Percentiles rank a stretch among this genome's conserved stretches.
Evolutionary conservation across 2,113 vertebrate genomes (phyloP).

Genomic region (Hystrix brachyura): DNA sequence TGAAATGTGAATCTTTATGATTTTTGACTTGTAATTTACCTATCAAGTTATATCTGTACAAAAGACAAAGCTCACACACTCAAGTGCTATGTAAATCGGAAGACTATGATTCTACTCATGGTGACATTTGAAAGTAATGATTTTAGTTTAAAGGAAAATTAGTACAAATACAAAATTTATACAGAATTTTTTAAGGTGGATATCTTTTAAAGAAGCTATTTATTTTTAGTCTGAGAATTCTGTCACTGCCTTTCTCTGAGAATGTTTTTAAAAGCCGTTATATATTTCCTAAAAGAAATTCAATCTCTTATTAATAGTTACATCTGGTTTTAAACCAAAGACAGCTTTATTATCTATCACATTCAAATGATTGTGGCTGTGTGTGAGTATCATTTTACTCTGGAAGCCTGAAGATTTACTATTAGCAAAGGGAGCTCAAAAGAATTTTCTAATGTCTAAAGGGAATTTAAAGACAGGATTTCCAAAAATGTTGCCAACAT

Average conservation of each 20-base stretch:
- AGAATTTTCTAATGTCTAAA: constrained; percentile 40
- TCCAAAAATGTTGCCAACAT: background rate
- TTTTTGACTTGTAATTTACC: constrained; percentile 42
- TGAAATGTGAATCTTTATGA: constrained; percentile 6
- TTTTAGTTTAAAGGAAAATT: constrained; percentile 54
- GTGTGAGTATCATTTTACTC: constrained; percentile 15
- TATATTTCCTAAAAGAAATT: constrained; percentile 13
- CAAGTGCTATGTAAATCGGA: background rate
- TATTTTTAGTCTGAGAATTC: background rate
- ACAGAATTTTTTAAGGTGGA: background rate
- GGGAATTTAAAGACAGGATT: background rate
- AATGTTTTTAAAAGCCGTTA: constrained; percentile 36
- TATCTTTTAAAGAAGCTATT: constrained; percentile 21
- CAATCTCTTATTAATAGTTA: background rate
- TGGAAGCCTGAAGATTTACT: constrained; percentile 28
- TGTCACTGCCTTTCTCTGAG: background rate
- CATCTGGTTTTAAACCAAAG: constrained; percentile 49
- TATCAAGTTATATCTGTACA: background rate
- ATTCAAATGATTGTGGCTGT: constrained; percentile 10
- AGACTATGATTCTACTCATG: background rate
- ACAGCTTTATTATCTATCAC: constrained; percentile 9
- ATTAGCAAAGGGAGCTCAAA: background rate
- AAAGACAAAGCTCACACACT: background rate
- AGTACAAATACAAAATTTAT: background rate
- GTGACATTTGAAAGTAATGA: constrained; percentile 17